Base-by-base conservation (phyloP, 1,140 invertebrate species). In the Pararge aegeria region DNA sequence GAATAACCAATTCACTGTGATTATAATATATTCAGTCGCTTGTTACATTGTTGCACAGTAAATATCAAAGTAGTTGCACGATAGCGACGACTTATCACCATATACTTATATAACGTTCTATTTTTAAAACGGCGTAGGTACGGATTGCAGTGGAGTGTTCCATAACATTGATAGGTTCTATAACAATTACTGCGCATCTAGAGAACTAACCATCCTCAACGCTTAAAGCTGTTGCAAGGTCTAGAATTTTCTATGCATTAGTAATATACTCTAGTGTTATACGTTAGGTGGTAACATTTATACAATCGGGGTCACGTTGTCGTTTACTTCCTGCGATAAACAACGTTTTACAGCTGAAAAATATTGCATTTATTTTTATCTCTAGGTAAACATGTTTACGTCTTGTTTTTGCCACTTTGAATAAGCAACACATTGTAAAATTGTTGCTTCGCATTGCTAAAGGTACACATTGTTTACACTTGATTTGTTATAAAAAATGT, bases 171-270 rank as follows among this genome's bases (percentile, higher is more conserved):
- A 60, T 54, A 46, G 24, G 27, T 15, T 55, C 38, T 5, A 15
- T 42, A 42, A 42, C 30, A 59, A 49, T 66, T 46, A 66, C 50
- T 59, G 55, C 51, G 40, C 21, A 46, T 44, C 27, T 55, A 27
- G 27, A 68, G 59, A 55, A 79, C 74, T 79, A 68, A 79, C 76
- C 76, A 70, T 69, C 66, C 72, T 68, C 72, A 79, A 79, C 61
- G 62, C 44, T 55, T 59, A 55, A 49, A 63, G 54, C 65, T 67
- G 70, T 68, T 65, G 50, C 55, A 66, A 54, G 54, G 42, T 61
- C 48, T 69, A 64, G 61, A 58, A 67, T 55, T 61, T 64, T 66
- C 68, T 66, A 65, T 51, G 57, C 55, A 60, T 63, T 63, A 37
- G 57, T 63, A 66, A n/a, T n/a, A n/a, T n/a, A n/a, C n/a, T n/a